Evolutionary conservation across 1,140 invertebrate genomes (phyloP), one percentile per base, ranked within the genome.

Genomic region (Sipha flava): DNA sequence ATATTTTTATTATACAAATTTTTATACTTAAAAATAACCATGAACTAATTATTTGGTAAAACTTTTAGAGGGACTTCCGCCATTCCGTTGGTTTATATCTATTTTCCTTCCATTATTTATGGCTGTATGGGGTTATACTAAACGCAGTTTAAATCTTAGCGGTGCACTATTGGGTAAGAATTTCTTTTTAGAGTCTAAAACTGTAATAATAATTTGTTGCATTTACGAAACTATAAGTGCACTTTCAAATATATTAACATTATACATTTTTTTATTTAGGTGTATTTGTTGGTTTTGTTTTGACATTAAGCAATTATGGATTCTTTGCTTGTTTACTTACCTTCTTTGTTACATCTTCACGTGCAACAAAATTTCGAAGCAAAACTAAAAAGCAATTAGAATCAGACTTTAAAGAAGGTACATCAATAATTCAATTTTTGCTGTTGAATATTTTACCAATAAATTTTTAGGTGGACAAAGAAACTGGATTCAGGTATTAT

Each of bases 401-500:
- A 85, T n/a, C 73, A 31, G 57, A 52, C 18, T 77, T 77, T 81
- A 79, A 79, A 79, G 62, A 68, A 79, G 62, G 57, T 43, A 54
- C 26, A 18, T 54, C 1, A 3, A 59, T 52, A 21, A 6, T 29
- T 7, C 31, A 23, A 18, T 80, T 80, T 70, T 23, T 64, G 16
- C 82, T 54, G 49, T 29, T 80, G 40, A 23, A 70, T 37, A 54
- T 43, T 10, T 47, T 49, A 16, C 9, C 45, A 43, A 43, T 29
- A 26, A 62, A 31, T 66, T 57, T 86, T 34, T 81, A 92, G 91
- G 90, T 82, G 94, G 94, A 0, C 92, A 95, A 84, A 88, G 95
- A 82, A 95, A 94, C 85, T 96, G 95, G 95, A 87, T 95, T 9
- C 95, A 97, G 85, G 95, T 96, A 5, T 83, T 96, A 0, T 95